Evolutionary conservation across 2,888 invertebrate species (phyloP), one percentile per base, ranked within the genome.

Genomic region (Prostheceraeus crozeri): DNA sequence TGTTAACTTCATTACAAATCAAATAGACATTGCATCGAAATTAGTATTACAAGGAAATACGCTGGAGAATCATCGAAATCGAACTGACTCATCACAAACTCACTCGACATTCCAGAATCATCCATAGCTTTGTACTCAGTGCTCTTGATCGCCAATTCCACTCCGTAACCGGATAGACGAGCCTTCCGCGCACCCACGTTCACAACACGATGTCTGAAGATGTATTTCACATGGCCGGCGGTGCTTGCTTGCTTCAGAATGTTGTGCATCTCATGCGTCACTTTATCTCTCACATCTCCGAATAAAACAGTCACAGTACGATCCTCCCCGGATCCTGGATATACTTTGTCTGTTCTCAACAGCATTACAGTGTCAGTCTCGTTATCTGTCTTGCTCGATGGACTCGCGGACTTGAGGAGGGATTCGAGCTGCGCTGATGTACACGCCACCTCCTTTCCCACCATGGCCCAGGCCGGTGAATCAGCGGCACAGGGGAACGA

Each of bases 81-180:
- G 6, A 27, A 4, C 23, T 4, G 11, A 3, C 28, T 27, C 3
- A 25, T 27, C 28, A 25, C 25, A 46, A n/a, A 27, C 21, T 63
- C 63, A 73, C 73, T 72, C 67, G 76, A 74, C 23, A 76, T 73
- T 73, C 85, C 84, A 6, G 84, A 81, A 71, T 85, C 85, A 79
- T 98, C 96, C 71, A 94, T 91, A 59, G 93, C 94, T 79, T 96
- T 98, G 73, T 99, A 99, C 76, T 99, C 98, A 0, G 96, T 98
- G 61, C 91, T 94, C 78, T 99, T 99, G 71, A 99, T 85, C 76
- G 96, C 93, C 54, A 99, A 78, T 76, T 98, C 98, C 0, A 98
- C 93, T 16, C 96, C 98, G 78, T 96, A 99, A 0, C 98, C 96
- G 2, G 93, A 90, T 19, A 98, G 79, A 1, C 88, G 82, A 2